Evolutionary conservation across 2,113 vertebrate genomes (phyloP).

Genomic region (Canis aureus): DNA sequence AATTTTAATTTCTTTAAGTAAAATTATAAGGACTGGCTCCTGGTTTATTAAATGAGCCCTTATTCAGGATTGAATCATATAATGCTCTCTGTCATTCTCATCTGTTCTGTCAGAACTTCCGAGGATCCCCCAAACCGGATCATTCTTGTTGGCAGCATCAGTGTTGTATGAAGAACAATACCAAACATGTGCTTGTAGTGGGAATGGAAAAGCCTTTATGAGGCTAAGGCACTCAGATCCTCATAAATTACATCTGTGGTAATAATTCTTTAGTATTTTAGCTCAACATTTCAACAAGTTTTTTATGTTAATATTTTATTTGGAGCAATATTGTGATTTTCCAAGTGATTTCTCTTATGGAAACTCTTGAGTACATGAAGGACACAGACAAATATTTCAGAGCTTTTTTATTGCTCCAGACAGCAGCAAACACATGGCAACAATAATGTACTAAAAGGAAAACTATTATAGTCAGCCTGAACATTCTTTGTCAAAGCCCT

Average conservation of each 20-base stretch:
- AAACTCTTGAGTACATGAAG: slow-evolving; percentile 68
- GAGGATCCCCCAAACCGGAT: neutral
- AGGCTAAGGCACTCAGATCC: slow-evolving; percentile 24
- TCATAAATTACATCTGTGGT: slow-evolving; percentile 70
- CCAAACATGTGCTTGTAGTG: neutral
- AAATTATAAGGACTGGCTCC: neutral
- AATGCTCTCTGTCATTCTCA: neutral
- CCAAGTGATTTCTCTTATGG: slow-evolving; percentile 78
- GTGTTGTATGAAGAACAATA: slow-evolving; percentile 3
- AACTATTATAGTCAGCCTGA: slow-evolving; percentile 22
- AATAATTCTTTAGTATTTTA: slow-evolving; percentile 75
- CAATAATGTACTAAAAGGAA: slow-evolving; percentile 63
- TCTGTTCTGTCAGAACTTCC: neutral
- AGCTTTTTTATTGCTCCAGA: slow-evolving; percentile 66
- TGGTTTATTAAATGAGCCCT: neutral
- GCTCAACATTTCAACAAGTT: slow-evolving; percentile 73
- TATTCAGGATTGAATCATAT: neutral
- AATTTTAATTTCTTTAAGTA: slow-evolving; percentile 13
- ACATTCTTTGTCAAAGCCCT: slow-evolving; percentile 4
- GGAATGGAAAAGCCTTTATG: slow-evolving; percentile 60
- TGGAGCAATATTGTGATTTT: slow-evolving; percentile 78
- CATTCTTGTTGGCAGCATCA: neutral
- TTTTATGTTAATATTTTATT: slow-evolving; percentile 83
- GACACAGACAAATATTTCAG: slow-evolving; percentile 75
- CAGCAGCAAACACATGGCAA: slow-evolving; percentile 78